Evolutionary conservation across 2,113 vertebrate species (phyloP).

Genomic region (Sialia sialis): DNA sequence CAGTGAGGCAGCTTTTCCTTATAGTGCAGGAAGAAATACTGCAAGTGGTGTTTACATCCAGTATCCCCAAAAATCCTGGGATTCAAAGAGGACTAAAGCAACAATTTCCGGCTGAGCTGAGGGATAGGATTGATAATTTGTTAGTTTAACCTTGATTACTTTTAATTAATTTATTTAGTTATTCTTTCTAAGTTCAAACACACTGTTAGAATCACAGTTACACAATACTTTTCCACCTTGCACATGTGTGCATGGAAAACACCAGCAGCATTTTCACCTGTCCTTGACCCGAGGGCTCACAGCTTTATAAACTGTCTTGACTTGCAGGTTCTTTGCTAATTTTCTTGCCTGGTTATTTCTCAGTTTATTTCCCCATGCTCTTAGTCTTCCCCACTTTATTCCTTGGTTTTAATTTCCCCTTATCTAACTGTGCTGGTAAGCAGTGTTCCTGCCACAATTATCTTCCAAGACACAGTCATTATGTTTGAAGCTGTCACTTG

Average conservation of each 20-base stretch:
- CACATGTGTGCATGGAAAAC: rapidly evolving
- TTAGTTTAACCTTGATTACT: background rate
- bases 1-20: background rate
- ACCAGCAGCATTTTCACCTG: background rate
- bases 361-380: background rate
- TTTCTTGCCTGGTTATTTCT: constrained; percentile 3
- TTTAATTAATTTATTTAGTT: background rate
- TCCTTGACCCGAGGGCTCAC: background rate
- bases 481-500: background rate
- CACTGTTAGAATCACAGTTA: background rate
- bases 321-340: background rate
- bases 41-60: background rate
- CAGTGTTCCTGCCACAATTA: background rate
- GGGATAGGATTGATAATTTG: background rate
- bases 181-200: background rate
- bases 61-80: background rate
- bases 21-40: background rate
- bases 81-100: background rate
- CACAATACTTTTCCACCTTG: background rate
- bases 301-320: background rate
- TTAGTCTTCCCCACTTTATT: background rate
- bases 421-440: background rate
- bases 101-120: background rate
- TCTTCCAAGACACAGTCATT: background rate
- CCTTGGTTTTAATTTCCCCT: background rate